Evolutionary conservation across 1,140 invertebrate genomes (phyloP).

Genomic region (Leptopilina clavipes): DNA sequence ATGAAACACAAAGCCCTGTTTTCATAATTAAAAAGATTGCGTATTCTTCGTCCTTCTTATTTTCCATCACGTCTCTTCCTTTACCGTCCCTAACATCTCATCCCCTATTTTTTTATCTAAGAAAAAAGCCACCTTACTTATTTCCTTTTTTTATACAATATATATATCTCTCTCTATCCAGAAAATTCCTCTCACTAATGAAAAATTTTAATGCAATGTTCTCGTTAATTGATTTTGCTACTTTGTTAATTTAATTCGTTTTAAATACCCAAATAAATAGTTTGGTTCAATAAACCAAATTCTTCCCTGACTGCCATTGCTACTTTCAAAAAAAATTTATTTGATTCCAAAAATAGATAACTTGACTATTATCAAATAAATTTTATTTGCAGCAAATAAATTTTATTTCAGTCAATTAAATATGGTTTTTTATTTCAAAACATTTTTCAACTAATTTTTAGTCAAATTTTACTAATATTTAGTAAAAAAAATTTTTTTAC

Average conservation of each 20-base stretch:
- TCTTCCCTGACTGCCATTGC: no score
- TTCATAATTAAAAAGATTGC: constrained; percentile 73
- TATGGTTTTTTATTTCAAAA: no score
- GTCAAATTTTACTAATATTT: no score
- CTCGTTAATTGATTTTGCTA: not conserved
- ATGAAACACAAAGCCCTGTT: constrained; percentile 71
- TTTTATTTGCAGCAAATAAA: no score
- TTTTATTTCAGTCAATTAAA: no score
- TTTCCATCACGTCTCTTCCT: constrained; percentile 57
- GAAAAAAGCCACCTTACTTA: constrained; percentile 16
- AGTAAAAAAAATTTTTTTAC: no score
- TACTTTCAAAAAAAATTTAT: no score
- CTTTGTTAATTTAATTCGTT: not conserved
- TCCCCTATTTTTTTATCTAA: constrained; percentile 28
- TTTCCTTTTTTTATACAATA: not conserved
- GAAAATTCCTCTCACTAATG: constrained; percentile 3
- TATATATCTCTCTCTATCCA: not conserved
- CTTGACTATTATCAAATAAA: no score
- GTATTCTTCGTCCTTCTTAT: constrained; percentile 61
- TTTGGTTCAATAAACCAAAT: no score
- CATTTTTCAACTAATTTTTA: no score
- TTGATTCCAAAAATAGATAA: no score
- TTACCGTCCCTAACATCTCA: constrained; percentile 45
- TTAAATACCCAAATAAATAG: no score
- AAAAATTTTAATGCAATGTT: not conserved